phyloP scores from a whole-genome alignment of 2,797 vertebrate species.

The Echeneis naucrates region DNA sequence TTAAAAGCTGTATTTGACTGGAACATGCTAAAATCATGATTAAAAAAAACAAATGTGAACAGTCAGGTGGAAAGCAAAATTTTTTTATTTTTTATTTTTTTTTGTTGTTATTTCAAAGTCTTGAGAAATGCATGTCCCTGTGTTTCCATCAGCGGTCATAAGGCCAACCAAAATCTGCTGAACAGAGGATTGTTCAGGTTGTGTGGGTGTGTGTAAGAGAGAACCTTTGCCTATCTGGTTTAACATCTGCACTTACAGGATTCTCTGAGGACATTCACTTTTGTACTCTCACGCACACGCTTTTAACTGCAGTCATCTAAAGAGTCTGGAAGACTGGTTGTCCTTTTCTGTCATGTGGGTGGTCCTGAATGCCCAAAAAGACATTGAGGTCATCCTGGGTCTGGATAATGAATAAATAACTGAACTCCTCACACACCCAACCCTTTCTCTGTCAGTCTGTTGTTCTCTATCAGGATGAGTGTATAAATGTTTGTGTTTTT shows the following conservation, averaged over 20 bases:
- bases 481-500: no score
- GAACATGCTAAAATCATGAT: slow-evolving; percentile 38
- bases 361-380: slow-evolving; percentile 48
- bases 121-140: slow-evolving; percentile 29
- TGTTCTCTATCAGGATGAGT: slow-evolving; percentile 18
- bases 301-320: slow-evolving; percentile 32
- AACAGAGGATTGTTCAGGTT: slow-evolving; percentile 4
- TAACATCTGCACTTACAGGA: slow-evolving; percentile 52
- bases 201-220: slow-evolving; percentile 1
- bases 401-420: slow-evolving; percentile 24
- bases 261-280: slow-evolving; percentile 24
- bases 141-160: slow-evolving; percentile 36
- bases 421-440: slow-evolving; percentile 24
- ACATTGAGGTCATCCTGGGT: slow-evolving; percentile 11
- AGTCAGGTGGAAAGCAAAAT: slow-evolving; percentile 33
- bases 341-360: slow-evolving; percentile 54
- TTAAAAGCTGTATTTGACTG: slow-evolving; percentile 19
- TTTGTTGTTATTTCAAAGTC: slow-evolving; percentile 27
- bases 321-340: slow-evolving; percentile 53
- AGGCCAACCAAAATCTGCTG: slow-evolving; percentile 34
- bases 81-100: slow-evolving; percentile 15
- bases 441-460: slow-evolving; percentile 37
- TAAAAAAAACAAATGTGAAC: slow-evolving; percentile 38
- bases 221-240: slow-evolving; percentile 20
- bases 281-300: slow-evolving; percentile 4